Percentiles rank a stretch among this genome's conserved stretches.
Evolutionary conservation across 1,140 invertebrate genomes (phyloP).

Genomic region (Atta texana): DNA sequence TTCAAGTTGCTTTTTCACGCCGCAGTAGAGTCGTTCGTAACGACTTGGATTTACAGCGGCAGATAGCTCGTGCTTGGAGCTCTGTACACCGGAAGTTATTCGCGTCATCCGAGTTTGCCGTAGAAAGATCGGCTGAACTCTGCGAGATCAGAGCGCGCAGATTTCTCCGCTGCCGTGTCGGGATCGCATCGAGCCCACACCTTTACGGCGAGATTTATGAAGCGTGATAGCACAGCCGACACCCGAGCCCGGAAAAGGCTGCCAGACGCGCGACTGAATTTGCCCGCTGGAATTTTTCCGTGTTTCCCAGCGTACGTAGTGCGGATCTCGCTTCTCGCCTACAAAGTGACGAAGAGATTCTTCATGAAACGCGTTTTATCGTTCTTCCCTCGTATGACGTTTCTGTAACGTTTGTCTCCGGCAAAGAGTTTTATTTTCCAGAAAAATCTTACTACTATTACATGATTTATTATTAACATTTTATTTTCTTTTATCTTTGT

Average conservation of each 20-base stretch:
- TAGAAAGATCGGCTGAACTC: constrained; percentile 64
- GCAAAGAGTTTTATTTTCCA: not conserved
- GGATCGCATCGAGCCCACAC: constrained; percentile 67
- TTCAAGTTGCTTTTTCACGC: constrained; percentile 12
- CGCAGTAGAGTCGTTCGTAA: constrained; percentile 46
- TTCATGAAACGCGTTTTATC: constrained; percentile 31
- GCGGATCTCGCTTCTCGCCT: constrained; percentile 30
- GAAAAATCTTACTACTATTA: constrained; percentile 14
- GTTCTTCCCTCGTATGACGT: not conserved
- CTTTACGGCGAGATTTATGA: constrained; percentile 70
- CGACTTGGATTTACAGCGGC: constrained; percentile 69
- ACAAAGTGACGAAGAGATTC: constrained; percentile 46
- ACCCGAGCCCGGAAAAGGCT: constrained; percentile 47
- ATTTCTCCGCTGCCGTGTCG: constrained; percentile 26
- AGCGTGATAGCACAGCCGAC: constrained; percentile 67
- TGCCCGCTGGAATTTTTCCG: constrained; percentile 54
- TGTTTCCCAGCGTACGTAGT: constrained; percentile 9
- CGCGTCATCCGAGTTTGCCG: constrained; percentile 62
- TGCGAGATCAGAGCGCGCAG: constrained; percentile 38
- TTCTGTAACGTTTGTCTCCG: constrained; percentile 25
- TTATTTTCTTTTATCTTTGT: not conserved
- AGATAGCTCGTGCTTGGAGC: constrained; percentile 59
- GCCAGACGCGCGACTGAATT: constrained; percentile 57
- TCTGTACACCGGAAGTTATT: constrained; percentile 66
- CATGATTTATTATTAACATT: not conserved